phyloP scores from a whole-genome alignment of 2,113 vertebrate species.

The Eublepharis macularius region DNA sequence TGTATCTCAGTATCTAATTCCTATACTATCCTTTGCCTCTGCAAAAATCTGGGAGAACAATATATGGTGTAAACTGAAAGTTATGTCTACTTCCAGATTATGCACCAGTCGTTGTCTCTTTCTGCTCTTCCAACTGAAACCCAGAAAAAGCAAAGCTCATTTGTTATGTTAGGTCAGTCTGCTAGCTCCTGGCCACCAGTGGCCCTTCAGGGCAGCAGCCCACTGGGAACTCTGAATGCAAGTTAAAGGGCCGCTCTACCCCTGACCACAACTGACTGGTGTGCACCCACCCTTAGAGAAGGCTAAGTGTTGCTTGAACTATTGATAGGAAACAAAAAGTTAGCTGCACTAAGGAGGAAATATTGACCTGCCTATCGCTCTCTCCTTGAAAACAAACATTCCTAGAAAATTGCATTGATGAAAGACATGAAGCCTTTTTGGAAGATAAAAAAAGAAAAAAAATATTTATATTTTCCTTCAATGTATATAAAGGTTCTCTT shows the following conservation, averaged over 20 bases:
- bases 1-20: background rate
- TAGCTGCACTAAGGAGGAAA: background rate
- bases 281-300: background rate
- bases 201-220: no score
- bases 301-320: background rate
- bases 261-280: no score
- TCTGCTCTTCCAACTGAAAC: background rate
- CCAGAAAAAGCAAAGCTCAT: background rate
- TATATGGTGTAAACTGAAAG: background rate
- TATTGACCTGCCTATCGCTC: background rate
- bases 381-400: background rate
- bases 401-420: background rate
- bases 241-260: no score
- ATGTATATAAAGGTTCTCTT: background rate
- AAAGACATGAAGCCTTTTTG: background rate
- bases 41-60: background rate
- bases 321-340: background rate
- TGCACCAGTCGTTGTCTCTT: background rate
- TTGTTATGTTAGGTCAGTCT: background rate
- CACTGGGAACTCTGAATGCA: no score
- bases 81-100: background rate
- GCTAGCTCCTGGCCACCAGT: no score
- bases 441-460: background rate
- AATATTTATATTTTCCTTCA: background rate
- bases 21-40: background rate